These are phyloP conservation scores for Mactromeris polynyma DNA, from an alignment of 2,888 invertebrate species.

Conservation along the genomic window DNA sequence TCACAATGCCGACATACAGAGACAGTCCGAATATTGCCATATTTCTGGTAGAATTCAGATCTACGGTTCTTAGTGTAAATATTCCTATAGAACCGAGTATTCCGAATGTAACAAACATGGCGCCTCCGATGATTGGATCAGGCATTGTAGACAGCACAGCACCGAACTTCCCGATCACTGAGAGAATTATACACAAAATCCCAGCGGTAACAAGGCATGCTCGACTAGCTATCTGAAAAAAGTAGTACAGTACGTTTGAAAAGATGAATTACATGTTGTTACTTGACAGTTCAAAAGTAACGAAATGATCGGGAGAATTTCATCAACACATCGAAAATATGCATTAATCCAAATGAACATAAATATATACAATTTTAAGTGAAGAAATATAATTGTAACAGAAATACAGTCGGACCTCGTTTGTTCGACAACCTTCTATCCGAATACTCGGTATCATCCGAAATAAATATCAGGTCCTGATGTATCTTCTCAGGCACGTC, in stretches of 20 bases:
- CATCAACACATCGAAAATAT: too few relatives aligned
- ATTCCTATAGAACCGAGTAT: slow-evolving; percentile 70
- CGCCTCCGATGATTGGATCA: slow-evolving; percentile 69
- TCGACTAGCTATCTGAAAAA: slow-evolving; percentile 74
- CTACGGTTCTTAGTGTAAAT: slow-evolving; percentile 64
- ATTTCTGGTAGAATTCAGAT: slow-evolving; percentile 69
- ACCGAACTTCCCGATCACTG: slow-evolving; percentile 73
- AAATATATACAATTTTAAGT: too few relatives aligned
- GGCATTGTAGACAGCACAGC: slow-evolving; percentile 72
- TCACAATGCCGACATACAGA: slow-evolving; percentile 64
- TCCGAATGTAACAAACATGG: slow-evolving; percentile 70
- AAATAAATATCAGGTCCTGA: too few relatives aligned
- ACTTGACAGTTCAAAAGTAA: not conserved
- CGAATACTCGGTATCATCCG: too few relatives aligned
- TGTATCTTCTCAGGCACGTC: too few relatives aligned
- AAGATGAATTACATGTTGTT: not conserved
- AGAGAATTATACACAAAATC: slow-evolving; percentile 61
- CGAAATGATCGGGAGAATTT: not conserved
- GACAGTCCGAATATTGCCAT: slow-evolving; percentile 70
- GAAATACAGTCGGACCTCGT: too few relatives aligned
- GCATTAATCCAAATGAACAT: too few relatives aligned
- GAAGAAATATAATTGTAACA: too few relatives aligned
- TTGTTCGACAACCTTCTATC: too few relatives aligned
- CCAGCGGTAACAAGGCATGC: slow-evolving; percentile 72
- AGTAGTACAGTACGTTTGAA: not conserved